Base-by-base conservation (phyloP, 2,888 invertebrate species). In the Uloborus plumipes region DNA sequence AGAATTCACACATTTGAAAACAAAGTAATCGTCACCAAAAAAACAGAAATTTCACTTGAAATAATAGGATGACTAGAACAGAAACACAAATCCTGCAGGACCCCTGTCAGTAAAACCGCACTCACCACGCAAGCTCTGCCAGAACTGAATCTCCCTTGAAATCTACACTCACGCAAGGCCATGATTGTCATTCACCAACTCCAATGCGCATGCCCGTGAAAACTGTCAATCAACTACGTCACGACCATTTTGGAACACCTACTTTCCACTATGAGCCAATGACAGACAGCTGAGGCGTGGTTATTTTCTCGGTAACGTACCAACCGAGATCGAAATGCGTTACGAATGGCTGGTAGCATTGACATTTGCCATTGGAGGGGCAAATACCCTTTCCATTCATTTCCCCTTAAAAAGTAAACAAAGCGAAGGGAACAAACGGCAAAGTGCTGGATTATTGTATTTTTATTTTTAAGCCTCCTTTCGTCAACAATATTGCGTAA, bases 291-390 rank as follows among this genome's bases (percentile, higher is more conserved):
- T 6, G 18, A 62, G 79, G 79, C 79, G 79, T 50, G 55, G 9
- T 66, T 59, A 20, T 6, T 15, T 53, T 53, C 67, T 26, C 79
- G 62, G 79, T 79, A 79, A 67, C 59, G 65, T 66, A 79, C 79
- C 79, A 79, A 79, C 79, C 79, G 73, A 73, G 67, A 67, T 61
- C 73, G 62, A 67, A 79, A 73, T 67, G 79, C 72, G 73, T 79
- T 79, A 79, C 79, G 79, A 79, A 79, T 79, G 79, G 73, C 67
- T 61, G 73, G 72, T 72, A 67, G 72, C 79, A 79, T 69, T 79
- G 79, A 73, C 79, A 79, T 73, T 67, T 79, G 79, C 73, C 79
- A 79, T 73, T 78, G 78, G 78, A 78, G 20, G 78, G 77, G 78
- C 72, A 59, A 66, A 66, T 55, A 50, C 55, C 61, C 47, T 73